Base-by-base conservation (phyloP, 2,797 vertebrate species). In the Odontamblyopus rebecca region DNA sequence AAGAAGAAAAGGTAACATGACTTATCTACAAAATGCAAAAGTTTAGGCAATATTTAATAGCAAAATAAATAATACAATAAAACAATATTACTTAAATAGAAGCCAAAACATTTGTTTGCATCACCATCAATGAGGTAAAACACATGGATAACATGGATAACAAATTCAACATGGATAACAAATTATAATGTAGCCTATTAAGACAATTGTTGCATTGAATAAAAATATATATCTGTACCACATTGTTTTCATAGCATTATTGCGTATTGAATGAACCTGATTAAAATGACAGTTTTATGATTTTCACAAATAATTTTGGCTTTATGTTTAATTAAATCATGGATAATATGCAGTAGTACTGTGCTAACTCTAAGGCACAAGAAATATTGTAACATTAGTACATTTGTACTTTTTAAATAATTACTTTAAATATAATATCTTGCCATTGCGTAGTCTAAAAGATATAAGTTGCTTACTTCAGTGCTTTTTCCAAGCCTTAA, bases 351-450 rank as follows among this genome's bases (percentile, higher is more conserved):
- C 57, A 80, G 77, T 6, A 1, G 44, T 76, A 61, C 77, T 73
- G 48, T 75, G 29, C 29, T 62, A 38, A 38, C 69, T 69, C 84
- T 80, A 88, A 90, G 90, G 89, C 89, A 90, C 88, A 74, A 72
- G 78, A 66, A 89, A 87, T 71, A 72, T 48, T 15, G 51, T 54
- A 23, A 13, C 12, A 41, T n/a, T 13, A 16, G 18, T 35, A 56
- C 2, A 56, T 16, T 32, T 18, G 30, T 35, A 5, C 23, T 23
- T 23, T 23, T 23, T 23, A 23, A 23, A 35, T 35, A 35, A 35
- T 35, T 6, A 35, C 19, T 26, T 64, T 23, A 50, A 50, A 66
- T 57, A 32, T 60, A 1, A 5, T 30, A 30, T 48, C 0, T 18
- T 15, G 27, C 48, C 26, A 69, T 54, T 27, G 30, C 38, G 66